Base-by-base conservation (phyloP, 2,797 vertebrate genomes). In the Melanotaenia maccullochi region DNA sequence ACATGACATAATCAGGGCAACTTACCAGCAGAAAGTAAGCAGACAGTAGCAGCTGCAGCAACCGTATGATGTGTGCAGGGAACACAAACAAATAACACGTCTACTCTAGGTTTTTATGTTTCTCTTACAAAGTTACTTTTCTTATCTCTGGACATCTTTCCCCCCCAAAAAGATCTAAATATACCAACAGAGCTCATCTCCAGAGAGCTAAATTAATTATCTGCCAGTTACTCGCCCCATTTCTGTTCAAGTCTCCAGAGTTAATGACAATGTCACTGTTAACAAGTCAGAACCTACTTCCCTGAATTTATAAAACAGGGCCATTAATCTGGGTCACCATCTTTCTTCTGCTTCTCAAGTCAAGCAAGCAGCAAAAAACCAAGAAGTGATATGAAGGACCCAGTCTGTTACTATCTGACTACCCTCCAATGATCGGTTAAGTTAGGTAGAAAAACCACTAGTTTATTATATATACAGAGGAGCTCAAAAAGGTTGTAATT, bases 171-270 rank as follows among this genome's bases (percentile, higher is more conserved):
- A 65, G 56, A 36, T 71, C 88, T 76, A 88, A 88, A 90, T 81
- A 89, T 90, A 93, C 65, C 79, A 71, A 55, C 83, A 60, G 40
- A 69, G 67, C 32, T 51, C 25, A 60, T 84, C 88, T 84, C 90
- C 67, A 28, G 81, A 80, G 93, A 91, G 60, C 63, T 33, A 76
- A 71, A 89, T 92, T 94, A 94, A 94, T 95, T 94, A 94, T 92
- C 90, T 89, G 79, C 80, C 79, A 76, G 87, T 87, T 88, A 91
- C 89, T 87, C 83, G 91, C 75, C 90, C 92, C 86, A 91, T 86
- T 94, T 94, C 75, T 85, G 77, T 44, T 76, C 16, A 54, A 79
- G 77, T 89, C 93, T 91, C 92, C 62, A 71, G 92, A 90, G 93
- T 71, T 76, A 75, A 76, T 60, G 84, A 81, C 87, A 91, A 90